Conservation (phyloP, 2,797 vertebrate genomes). For the Microctenopoma lineatum region DNA sequence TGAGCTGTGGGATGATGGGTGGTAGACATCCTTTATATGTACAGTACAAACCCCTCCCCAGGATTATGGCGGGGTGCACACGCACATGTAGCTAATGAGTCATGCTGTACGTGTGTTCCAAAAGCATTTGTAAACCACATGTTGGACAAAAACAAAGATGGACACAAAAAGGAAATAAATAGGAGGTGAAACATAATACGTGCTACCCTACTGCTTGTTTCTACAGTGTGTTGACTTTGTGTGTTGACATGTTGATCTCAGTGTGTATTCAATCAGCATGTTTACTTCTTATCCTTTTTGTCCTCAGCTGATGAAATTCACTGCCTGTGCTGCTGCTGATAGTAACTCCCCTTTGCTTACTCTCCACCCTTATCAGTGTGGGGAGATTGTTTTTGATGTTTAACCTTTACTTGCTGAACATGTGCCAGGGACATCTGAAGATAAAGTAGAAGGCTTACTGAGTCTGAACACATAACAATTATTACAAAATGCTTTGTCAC, state of each 20-base stretch:
- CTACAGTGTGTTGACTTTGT: slow-evolving; percentile 25
- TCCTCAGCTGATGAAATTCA: slow-evolving; percentile 33
- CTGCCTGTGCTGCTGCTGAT: slow-evolving; percentile 46
- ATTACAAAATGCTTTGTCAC: neutral
- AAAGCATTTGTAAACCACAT: slow-evolving; percentile 2
- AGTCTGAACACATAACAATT: neutral
- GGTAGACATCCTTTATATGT: slow-evolving; percentile 34
- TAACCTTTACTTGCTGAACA: slow-evolving; percentile 42
- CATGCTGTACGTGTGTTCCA: neutral
- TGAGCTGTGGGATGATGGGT: slow-evolving; percentile 36
- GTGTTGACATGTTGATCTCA: neutral
- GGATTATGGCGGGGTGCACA: neutral
- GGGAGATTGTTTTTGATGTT: slow-evolving; percentile 40
- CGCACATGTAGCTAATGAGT: slow-evolving; percentile 6
- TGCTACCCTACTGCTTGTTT: slow-evolving; percentile 44
- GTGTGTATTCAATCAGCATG: slow-evolving; percentile 4
- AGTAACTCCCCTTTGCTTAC: slow-evolving; percentile 29
- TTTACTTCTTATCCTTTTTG: slow-evolving; percentile 25
- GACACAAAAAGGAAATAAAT: slow-evolving; percentile 2
- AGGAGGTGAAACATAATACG: slow-evolving; percentile 57
- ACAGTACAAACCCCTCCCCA: slow-evolving; percentile 8
- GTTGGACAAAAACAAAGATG: slow-evolving; percentile 6
- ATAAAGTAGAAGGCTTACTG: slow-evolving; percentile 17
- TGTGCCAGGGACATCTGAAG: slow-evolving; percentile 7
- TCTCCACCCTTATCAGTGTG: slow-evolving; percentile 49